Evolutionary conservation across 2,797 vertebrate genomes (phyloP).

Genomic region (Petrocephalus sullivani): DNA sequence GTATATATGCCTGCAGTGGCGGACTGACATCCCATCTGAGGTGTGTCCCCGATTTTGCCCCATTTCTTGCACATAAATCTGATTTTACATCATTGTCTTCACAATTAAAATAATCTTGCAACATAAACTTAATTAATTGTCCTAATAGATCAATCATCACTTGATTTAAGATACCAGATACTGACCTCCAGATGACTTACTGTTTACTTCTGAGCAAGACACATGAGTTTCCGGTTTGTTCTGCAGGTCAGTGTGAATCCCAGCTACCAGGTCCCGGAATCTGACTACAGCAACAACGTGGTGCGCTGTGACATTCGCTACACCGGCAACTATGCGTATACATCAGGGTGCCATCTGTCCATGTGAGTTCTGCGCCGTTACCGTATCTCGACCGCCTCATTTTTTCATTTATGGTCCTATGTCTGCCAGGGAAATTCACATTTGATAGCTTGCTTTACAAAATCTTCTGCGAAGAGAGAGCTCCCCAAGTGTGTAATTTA

Average conservation of each 20-base stretch:
- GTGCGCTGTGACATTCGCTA: conserved; percentile 68
- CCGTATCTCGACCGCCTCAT: not conserved
- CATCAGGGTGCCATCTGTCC: conserved; percentile 60
- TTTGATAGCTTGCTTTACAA: not conserved
- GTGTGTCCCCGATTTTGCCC: not conserved
- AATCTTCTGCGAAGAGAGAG: not conserved
- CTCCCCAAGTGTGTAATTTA: not conserved
- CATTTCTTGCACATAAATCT: not conserved
- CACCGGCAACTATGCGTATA: conserved; percentile 59
- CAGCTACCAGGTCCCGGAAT: conserved; percentile 64
- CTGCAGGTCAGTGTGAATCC: conserved; percentile 72
- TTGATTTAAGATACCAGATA: not conserved
- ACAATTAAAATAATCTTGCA: not conserved
- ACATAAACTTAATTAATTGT: not conserved
- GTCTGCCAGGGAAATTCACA: not conserved
- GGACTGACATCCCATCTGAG: too few species aligned
- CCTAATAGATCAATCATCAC: not conserved
- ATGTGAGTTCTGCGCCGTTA: conserved; percentile 44
- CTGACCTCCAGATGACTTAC: not conserved
- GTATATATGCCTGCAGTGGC: too few species aligned
- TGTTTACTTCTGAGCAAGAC: not conserved
- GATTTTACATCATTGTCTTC: not conserved
- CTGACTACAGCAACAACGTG: conserved; percentile 68
- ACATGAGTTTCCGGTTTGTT: not conserved
- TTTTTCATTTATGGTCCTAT: not conserved